Conservation (phyloP, 2,113 vertebrate genomes). For the Tragelaphus strepsiceros region DNA sequence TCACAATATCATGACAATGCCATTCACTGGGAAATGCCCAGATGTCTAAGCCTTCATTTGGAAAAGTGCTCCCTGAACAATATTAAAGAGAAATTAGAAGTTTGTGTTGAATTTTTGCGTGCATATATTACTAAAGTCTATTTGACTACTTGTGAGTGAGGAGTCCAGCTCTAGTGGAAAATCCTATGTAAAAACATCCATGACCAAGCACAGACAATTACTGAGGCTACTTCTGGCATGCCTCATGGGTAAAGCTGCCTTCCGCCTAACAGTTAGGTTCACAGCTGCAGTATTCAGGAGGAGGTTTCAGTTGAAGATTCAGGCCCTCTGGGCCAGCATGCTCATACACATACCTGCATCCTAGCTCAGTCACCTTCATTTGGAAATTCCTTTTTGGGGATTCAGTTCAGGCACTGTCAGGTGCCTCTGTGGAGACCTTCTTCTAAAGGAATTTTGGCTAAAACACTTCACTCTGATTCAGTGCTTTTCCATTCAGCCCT, state of each 20-base stretch:
- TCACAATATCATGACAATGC: background rate
- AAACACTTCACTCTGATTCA: background rate
- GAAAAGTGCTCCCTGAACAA: background rate
- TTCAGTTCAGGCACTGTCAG: background rate
- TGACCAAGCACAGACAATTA: background rate
- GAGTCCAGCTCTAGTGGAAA: background rate
- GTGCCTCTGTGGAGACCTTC: background rate
- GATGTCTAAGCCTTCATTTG: background rate
- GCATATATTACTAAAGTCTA: background rate
- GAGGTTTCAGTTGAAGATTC: background rate
- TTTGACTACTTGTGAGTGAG: background rate
- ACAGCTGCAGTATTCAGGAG: background rate
- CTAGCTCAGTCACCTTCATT: background rate
- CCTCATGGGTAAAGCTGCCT: background rate
- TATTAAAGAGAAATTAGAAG: background rate
- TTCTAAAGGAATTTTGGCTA: background rate
- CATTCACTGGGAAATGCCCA: background rate
- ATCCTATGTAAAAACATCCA: background rate
- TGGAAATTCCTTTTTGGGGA: background rate
- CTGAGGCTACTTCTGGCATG: background rate
- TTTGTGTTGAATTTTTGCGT: background rate
- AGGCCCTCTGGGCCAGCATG: background rate
- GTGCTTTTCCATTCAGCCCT: background rate
- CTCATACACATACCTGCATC: background rate
- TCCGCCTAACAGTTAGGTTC: background rate